phyloP scores from a whole-genome alignment of 2,113 vertebrate genomes.

The Lynx canadensis region DNA sequence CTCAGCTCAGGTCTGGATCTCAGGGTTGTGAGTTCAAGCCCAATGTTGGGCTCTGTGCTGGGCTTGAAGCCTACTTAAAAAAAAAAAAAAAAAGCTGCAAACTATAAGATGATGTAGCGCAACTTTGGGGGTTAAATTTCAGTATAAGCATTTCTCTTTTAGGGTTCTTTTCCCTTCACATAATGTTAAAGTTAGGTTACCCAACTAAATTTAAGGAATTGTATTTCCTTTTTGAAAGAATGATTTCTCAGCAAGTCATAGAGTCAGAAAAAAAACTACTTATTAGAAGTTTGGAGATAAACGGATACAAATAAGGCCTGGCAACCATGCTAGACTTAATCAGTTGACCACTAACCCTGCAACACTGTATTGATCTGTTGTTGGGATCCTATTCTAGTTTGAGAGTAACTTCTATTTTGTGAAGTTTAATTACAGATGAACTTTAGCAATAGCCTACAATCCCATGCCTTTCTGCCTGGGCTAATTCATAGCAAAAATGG shows the following conservation, averaged over 20 bases:
- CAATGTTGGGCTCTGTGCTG: no score
- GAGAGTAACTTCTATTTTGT: slow-evolving; percentile 59
- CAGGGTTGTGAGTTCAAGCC: no score
- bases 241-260: slow-evolving; percentile 25
- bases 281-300: neutral
- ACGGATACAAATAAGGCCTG: neutral
- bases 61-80: no score
- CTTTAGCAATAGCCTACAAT: neutral
- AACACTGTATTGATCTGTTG: neutral
- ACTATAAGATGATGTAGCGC: neutral
- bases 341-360: neutral
- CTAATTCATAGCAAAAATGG: slow-evolving; percentile 43
- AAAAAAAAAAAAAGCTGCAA: neutral
- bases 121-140: neutral
- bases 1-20: no score
- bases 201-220: slow-evolving; percentile 25
- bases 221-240: slow-evolving; percentile 23
- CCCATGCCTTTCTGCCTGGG: neutral
- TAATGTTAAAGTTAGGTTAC: neutral
- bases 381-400: neutral
- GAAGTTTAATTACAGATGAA: slow-evolving; percentile 72
- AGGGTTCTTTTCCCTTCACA: slow-evolving; percentile 34
- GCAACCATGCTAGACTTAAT: neutral
- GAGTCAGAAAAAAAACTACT: neutral
- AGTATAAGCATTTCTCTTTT: neutral